Evolutionary conservation across 2,888 invertebrate species (phyloP), one percentile per base, ranked within the genome.

Genomic region (Heliconius cydno): DNA sequence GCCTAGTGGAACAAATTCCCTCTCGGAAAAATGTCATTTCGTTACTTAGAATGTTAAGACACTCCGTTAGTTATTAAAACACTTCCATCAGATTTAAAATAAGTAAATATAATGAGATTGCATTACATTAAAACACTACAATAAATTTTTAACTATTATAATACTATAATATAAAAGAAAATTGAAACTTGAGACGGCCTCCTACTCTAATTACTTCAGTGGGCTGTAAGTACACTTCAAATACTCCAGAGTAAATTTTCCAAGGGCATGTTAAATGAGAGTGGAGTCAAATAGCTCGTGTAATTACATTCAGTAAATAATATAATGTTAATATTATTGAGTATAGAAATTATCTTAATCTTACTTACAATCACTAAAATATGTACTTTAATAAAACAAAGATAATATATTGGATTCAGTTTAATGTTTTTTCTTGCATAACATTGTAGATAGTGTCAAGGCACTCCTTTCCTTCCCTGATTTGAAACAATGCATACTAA

Each of bases 161-260:
- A 10, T 22, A 72, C 15, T 25, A 34, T 34, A 19, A 60, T 28
- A 46, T 46, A 25, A 66, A 65, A 66, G 19, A 19, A 75, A 75
- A 74, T 22, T 28, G 46, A 75, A 75, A 75, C 65, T 46, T 28
- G 75, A 46, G 46, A 19, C 67, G 52, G 41, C 38, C 75, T 22
- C 46, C 57, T 57, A 46, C 67, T 67, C 67, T 75, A 46, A 75
- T 75, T 75, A 75, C 75, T 75, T 75, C 65, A 75, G 66, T 75
- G 66, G 41, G 46, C 66, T 41, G 65, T 65, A 75, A 65, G 28
- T 75, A 75, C 75, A 63, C 66, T 76, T 76, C 57, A 76, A 76
- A 76, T 34, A 65, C 67, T 65, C 25, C 67, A 76, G 63, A 76
- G 34, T 57, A 76, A 57, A 67, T 76, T 75, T 76, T 66, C 68